Conservation (phyloP, 2,797 vertebrate genomes). For the Sparidentex hasta region DNA sequence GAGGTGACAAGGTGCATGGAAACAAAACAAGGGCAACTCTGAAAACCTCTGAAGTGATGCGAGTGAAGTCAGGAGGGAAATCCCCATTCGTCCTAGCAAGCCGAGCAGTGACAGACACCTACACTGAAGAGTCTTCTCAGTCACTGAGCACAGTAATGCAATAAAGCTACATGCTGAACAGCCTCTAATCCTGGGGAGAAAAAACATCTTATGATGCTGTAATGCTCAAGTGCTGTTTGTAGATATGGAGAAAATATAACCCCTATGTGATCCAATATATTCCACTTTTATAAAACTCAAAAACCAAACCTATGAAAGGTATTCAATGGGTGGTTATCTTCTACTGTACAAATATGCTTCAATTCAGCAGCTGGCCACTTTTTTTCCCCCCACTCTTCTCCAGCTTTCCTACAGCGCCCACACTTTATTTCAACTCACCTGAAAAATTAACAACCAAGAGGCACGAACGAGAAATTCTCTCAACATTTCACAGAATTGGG, state of each 20-base stretch:
- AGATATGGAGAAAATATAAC: constrained; percentile 5
- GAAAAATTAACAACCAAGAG: constrained; percentile 9
- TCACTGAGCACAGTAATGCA: constrained; percentile 31
- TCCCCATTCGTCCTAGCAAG: constrained; percentile 36
- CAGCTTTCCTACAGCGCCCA: constrained; percentile 6
- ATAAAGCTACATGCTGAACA: constrained; percentile 42
- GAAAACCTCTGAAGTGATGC: constrained; percentile 32
- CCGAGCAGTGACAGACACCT: constrained; percentile 26
- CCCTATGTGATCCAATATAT: not conserved
- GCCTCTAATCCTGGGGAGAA: constrained; percentile 8
- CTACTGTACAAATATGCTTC: not conserved
- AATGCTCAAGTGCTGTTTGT: not conserved
- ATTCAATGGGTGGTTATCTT: not conserved
- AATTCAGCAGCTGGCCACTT: constrained; percentile 2
- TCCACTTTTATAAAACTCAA: not conserved
- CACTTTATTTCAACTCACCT: constrained; percentile 7
- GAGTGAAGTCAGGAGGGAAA: constrained; percentile 36
- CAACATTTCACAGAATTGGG: constrained; percentile 14
- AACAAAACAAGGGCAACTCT: constrained; percentile 27
- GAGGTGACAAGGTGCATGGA: constrained; percentile 29
- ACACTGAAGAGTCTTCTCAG: constrained; percentile 24
- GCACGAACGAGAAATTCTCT: not conserved
- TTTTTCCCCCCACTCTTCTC: not conserved
- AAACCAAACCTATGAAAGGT: too few relatives aligned
- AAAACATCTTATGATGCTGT: not conserved